phyloP scores from a whole-genome alignment of 2,888 invertebrate species.

The Cerastis leucographa region DNA sequence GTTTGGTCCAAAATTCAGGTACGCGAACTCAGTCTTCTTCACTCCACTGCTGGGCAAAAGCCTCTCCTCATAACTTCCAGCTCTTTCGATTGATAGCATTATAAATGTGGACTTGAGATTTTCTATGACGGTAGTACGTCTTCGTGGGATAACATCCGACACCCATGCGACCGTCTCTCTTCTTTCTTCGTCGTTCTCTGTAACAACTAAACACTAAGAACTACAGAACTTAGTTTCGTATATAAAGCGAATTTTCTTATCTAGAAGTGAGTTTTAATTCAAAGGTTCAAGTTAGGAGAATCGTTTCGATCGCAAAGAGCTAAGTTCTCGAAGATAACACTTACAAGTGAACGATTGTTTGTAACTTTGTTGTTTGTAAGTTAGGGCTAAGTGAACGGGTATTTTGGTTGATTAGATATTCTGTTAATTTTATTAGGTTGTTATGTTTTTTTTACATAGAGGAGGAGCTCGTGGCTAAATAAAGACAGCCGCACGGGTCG shows the following conservation, averaged over 20 bases:
- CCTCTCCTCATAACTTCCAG: neutral
- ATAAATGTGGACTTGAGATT: neutral
- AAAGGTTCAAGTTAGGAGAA: slow-evolving; percentile 41
- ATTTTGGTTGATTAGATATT: slow-evolving; percentile 28
- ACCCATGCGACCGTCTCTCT: too few relatives aligned
- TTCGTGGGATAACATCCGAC: neutral
- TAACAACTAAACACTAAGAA: slow-evolving; percentile 13
- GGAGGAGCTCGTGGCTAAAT: too few relatives aligned
- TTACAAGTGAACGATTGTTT: slow-evolving; percentile 50
- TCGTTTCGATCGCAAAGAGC: slow-evolving; percentile 40
- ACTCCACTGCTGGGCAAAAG: neutral
- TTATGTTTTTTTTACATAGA: too few relatives aligned
- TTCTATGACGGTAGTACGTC: neutral
- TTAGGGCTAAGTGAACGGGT: slow-evolving; percentile 11
- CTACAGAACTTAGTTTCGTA: slow-evolving; percentile 7
- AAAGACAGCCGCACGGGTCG: too few relatives aligned
- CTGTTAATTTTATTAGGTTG: slow-evolving; percentile 1
- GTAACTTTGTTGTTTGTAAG: slow-evolving; percentile 43
- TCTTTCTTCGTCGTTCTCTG: too few relatives aligned
- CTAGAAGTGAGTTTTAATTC: slow-evolving; percentile 50
- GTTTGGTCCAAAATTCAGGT: neutral
- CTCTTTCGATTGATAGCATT: neutral
- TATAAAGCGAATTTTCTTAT: slow-evolving; percentile 44
- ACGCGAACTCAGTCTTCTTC: neutral
- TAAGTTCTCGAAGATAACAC: slow-evolving; percentile 56